Evolutionary conservation across 2,888 invertebrate species (phyloP), one percentile per base, ranked within the genome.

Genomic region (Erannis defoliaria): DNA sequence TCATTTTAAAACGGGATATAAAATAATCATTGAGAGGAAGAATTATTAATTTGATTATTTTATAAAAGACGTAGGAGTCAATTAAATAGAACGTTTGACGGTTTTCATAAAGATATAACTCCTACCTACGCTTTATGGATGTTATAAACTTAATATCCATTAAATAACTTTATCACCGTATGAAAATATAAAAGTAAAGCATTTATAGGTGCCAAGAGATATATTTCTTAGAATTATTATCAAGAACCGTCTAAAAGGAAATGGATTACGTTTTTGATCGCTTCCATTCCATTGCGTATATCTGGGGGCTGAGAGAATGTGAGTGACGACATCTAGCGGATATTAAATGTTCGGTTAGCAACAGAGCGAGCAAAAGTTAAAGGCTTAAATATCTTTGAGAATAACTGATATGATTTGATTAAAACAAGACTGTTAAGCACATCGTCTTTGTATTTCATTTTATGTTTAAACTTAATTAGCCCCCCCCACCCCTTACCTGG

Each of bases 251-350:
- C 75, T 76, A 70, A 72, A 71, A 70, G 74, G 80, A 85, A 89
- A 89, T 86, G 85, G 86, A 89, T 89, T 85, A 85, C 80, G 82
- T 84, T 89, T 86, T 86, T 86, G 83, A 86, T 78, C 79, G 78
- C 78, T 89, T 89, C 81, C 86, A 82, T 85, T 84, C 81, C 84
- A 84, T 82, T 83, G 82, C 81, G 69, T 74, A 72, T 82, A 82
- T 85, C 76, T 80, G 65, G 82, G 85, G 86, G 79, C 70, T 40
- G 62, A 37, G 71, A 46, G 61, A 68, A 79, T 85, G 81, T 88
- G 84, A 86, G 73, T 81, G 84, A 87, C 85, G 82, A 76, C 75
- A 74, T 71, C 70, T 76, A 78, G 81, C 61, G 65, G 70, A 67
- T 58, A 60, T 75, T 78, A 73, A 75, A 77, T 76, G 67, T 70